phyloP scores from a whole-genome alignment of 1,140 invertebrate genomes.

The Bombus breviceps region DNA sequence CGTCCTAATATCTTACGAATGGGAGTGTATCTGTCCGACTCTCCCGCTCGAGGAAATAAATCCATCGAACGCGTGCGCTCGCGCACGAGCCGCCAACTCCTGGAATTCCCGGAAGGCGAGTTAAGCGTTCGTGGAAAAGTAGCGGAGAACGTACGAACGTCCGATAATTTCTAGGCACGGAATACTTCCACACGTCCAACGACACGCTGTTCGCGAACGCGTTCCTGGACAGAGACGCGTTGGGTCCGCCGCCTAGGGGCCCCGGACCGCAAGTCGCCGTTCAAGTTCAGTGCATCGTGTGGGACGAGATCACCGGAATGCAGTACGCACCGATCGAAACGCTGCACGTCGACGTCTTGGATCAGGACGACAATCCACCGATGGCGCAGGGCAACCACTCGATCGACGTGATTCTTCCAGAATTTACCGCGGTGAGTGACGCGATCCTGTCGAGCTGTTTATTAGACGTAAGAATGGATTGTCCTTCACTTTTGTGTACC shows the following conservation, averaged over 20 bases:
- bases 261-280: constrained; percentile 71
- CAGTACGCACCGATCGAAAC: constrained; percentile 68
- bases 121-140: background rate
- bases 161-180: constrained; percentile 68
- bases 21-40: no score
- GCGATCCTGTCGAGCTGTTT: background rate
- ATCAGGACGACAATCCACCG: constrained; percentile 81
- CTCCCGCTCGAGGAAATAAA: background rate
- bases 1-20: no score
- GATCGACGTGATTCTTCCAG: constrained; percentile 68
- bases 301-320: constrained; percentile 64
- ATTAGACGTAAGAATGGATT: no score
- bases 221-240: constrained; percentile 73
- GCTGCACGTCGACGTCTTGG: constrained; percentile 74
- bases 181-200: constrained; percentile 73
- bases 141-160: background rate
- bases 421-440: constrained; percentile 72
- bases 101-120: background rate
- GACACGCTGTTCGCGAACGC: constrained; percentile 70
- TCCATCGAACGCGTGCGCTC: background rate
- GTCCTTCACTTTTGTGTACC: no score
- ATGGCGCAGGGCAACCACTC: constrained; percentile 68
- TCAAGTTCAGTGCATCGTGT: constrained; percentile 74
- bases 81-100: background rate
- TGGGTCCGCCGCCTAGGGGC: constrained; percentile 68